Evolutionary conservation across 1,140 invertebrate species (phyloP).

Genomic region (Scaptomyza pallida): DNA sequence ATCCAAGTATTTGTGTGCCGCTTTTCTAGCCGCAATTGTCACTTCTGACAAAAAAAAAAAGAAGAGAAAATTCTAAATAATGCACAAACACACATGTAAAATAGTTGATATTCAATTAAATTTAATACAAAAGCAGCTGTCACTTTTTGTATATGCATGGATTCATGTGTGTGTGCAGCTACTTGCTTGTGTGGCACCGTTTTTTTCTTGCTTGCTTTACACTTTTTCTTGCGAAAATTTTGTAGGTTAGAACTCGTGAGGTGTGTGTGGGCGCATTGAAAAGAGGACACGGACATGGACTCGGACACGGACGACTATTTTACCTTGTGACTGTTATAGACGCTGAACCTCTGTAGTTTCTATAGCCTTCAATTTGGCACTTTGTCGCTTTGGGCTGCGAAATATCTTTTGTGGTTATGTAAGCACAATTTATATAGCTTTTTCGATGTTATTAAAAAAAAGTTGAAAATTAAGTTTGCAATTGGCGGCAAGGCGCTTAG

Average conservation of each 20-base stretch:
- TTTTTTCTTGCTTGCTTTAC: conserved; percentile 31
- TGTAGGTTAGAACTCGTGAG: conserved; percentile 55
- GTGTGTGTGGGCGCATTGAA: conserved; percentile 8
- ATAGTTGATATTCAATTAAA: conserved; percentile 29
- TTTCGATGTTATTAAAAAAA: conserved; percentile 23
- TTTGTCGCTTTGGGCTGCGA: conserved; percentile 6
- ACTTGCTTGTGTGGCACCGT: conserved; percentile 50
- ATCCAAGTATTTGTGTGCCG: conserved; percentile 28
- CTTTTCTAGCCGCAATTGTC: conserved; percentile 47
- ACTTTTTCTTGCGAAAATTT: conserved; percentile 45
- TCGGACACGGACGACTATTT: conserved; percentile 23
- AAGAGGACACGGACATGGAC: conserved; percentile 29
- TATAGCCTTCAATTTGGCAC: conserved; percentile 6
- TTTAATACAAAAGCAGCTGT: conserved; percentile 37
- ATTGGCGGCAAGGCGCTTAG: neutral
- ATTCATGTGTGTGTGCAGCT: conserved; percentile 7
- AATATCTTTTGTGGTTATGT: conserved; percentile 60
- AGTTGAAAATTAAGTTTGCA: conserved; percentile 8
- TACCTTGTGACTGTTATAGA: conserved; percentile 44
- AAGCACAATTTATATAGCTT: conserved; percentile 37
- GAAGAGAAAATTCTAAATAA: conserved; percentile 23
- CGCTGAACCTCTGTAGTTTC: neutral
- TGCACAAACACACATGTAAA: conserved; percentile 18
- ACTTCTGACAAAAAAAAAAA: conserved; percentile 41
- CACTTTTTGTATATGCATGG: neutral